Evolutionary conservation across 2,888 invertebrate species (phyloP).

Genomic region (Horisme vitalbata): DNA sequence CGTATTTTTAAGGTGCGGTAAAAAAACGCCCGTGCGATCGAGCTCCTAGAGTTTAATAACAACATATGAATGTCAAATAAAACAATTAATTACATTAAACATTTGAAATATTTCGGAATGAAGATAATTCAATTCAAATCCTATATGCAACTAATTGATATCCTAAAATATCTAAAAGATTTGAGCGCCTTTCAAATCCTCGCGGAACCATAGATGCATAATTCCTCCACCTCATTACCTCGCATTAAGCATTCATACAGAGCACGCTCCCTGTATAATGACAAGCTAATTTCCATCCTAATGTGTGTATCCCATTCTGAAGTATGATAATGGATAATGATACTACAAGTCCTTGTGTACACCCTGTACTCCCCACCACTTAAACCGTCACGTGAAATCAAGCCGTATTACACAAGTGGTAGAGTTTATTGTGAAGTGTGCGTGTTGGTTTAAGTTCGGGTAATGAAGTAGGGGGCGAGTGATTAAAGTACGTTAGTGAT

Average conservation of each 20-base stretch:
- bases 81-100: no score
- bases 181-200: background rate
- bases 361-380: slow-evolving; percentile 4
- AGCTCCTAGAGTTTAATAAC: no score
- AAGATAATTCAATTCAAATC: background rate
- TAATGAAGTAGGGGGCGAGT: slow-evolving; percentile 14
- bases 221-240: slow-evolving; percentile 26
- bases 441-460: slow-evolving; percentile 10
- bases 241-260: slow-evolving; percentile 34
- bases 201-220: slow-evolving; percentile 16
- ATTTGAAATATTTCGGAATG: no score
- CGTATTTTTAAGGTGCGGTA: no score
- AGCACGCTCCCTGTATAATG: slow-evolving; percentile 30
- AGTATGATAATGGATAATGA: slow-evolving; percentile 36
- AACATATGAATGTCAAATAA: no score
- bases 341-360: slow-evolving; percentile 22
- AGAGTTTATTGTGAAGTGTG: slow-evolving; percentile 1
- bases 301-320: slow-evolving; percentile 34
- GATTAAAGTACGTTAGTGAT: slow-evolving; percentile 27
- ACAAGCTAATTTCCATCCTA: slow-evolving; percentile 36
- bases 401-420: background rate
- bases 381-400: slow-evolving; percentile 4
- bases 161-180: background rate
- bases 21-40: no score
- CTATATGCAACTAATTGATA: background rate